phyloP scores from a whole-genome alignment of 2,797 vertebrate genomes.

The Vespertilio murinus region DNA sequence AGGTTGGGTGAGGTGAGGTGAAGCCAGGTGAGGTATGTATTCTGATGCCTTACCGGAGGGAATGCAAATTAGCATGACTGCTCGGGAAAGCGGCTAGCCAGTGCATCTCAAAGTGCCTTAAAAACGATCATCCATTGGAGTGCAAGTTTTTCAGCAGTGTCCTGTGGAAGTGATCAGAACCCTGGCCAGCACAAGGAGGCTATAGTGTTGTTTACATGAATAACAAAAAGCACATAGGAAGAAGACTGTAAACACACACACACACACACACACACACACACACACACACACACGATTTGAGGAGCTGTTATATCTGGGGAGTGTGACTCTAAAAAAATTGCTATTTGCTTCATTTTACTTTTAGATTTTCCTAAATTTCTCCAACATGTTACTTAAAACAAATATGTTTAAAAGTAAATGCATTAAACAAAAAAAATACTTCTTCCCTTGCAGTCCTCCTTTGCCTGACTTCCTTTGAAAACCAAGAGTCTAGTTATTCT shows the following conservation, averaged over 20 bases:
- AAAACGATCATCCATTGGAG: neutral
- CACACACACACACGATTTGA: neutral
- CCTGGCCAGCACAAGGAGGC: neutral
- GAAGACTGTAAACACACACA: neutral
- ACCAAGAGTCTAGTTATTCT: neutral
- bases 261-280: no score
- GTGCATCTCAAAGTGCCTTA: neutral
- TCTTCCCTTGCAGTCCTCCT: neutral
- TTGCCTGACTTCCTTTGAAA: neutral
- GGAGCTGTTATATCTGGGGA: neutral
- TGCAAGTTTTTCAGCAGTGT: neutral
- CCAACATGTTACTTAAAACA: neutral
- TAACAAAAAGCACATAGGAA: neutral
- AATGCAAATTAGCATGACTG: neutral
- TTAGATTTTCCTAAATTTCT: neutral
- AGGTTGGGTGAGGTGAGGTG: neutral
- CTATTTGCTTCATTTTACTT: constrained; percentile 23
- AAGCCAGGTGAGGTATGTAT: neutral
- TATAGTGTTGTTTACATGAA: neutral
- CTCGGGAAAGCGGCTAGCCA: neutral
- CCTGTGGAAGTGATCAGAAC: neutral
- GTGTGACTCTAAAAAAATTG: neutral
- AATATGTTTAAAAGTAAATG: neutral
- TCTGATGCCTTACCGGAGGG: neutral
- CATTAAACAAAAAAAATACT: neutral